These are phyloP conservation scores for Pseudopleuronectes americanus DNA, from an alignment of 2,797 vertebrate species.

Conservation along the genomic window DNA sequence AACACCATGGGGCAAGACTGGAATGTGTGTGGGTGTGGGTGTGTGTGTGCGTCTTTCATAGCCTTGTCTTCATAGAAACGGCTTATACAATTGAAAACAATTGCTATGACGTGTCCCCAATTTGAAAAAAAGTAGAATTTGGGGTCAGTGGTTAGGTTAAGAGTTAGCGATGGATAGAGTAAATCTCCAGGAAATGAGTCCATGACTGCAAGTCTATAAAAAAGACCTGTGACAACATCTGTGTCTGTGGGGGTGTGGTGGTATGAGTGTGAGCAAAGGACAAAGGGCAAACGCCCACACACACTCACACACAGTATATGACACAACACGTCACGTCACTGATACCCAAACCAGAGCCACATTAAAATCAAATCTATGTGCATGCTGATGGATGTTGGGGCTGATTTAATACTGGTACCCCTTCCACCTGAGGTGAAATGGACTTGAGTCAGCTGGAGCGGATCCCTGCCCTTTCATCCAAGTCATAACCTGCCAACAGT, in stretches of 20 bases:
- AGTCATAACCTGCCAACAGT: slow-evolving; percentile 29
- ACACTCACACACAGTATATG: slow-evolving; percentile 24
- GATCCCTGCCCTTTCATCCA: slow-evolving; percentile 19
- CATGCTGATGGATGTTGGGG: slow-evolving; percentile 43
- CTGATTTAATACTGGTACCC: slow-evolving; percentile 50
- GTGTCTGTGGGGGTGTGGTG: not conserved
- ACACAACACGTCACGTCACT: slow-evolving; percentile 48
- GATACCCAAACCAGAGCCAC: slow-evolving; percentile 53
- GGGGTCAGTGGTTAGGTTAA: not conserved
- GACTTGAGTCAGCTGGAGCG: slow-evolving; percentile 42
- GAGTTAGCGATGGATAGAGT: not conserved
- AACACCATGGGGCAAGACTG: slow-evolving; percentile 24
- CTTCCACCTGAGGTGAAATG: slow-evolving; percentile 32
- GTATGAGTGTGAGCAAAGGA: slow-evolving; percentile 21
- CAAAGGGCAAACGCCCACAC: slow-evolving; percentile 42
- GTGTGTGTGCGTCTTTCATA: not conserved
- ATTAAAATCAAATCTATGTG: slow-evolving; percentile 52
- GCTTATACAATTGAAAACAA: not conserved
- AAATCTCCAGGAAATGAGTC: too few species aligned
- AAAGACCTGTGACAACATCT: too few species aligned
- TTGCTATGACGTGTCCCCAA: not conserved
- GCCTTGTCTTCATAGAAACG: not conserved
- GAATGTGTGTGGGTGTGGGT: not conserved
- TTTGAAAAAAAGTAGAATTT: not conserved
- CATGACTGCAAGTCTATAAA: too few species aligned